Conservation (phyloP, 2,113 vertebrate genomes). For the Stomatorhinus ivindoensis region DNA sequence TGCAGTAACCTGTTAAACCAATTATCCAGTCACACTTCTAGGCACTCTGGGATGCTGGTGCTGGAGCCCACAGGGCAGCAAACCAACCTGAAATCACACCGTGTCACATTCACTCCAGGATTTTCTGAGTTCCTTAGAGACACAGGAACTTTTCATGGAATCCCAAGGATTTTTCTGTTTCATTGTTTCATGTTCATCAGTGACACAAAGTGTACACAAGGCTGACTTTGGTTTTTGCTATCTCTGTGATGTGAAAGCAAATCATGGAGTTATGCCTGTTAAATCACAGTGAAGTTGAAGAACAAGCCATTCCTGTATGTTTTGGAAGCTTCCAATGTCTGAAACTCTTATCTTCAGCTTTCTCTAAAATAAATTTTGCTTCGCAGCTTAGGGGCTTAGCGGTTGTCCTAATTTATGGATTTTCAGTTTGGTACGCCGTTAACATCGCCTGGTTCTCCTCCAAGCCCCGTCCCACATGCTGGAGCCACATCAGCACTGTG, state of each 20-base stretch:
- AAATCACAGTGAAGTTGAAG: slow-evolving; percentile 40
- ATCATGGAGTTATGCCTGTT: slow-evolving; percentile 28
- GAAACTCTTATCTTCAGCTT: neutral
- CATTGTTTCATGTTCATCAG: neutral
- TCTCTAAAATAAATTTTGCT: slow-evolving; percentile 8
- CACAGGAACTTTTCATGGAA: neutral
- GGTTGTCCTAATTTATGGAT: slow-evolving; percentile 2
- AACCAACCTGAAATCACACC: slow-evolving; percentile 23
- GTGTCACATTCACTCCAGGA: slow-evolving; percentile 32
- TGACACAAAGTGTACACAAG: neutral
- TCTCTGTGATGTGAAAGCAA: slow-evolving; percentile 15
- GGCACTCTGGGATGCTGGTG: slow-evolving; percentile 18
- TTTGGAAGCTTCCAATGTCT: neutral
- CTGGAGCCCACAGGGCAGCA: neutral
- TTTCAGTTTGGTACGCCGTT: neutral
- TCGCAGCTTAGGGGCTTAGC: slow-evolving; percentile 9
- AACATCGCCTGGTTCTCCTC: neutral
- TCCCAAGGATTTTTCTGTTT: neutral
- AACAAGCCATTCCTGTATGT: slow-evolving; percentile 28
- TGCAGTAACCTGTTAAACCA: slow-evolving; percentile 31
- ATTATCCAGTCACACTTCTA: slow-evolving; percentile 33
- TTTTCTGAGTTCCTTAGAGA: slow-evolving; percentile 33
- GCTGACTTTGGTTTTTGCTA: neutral
- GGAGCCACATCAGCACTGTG: neutral
- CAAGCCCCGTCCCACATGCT: neutral